phyloP scores from a whole-genome alignment of 1,140 invertebrate species.

The Heliconius himera region DNA sequence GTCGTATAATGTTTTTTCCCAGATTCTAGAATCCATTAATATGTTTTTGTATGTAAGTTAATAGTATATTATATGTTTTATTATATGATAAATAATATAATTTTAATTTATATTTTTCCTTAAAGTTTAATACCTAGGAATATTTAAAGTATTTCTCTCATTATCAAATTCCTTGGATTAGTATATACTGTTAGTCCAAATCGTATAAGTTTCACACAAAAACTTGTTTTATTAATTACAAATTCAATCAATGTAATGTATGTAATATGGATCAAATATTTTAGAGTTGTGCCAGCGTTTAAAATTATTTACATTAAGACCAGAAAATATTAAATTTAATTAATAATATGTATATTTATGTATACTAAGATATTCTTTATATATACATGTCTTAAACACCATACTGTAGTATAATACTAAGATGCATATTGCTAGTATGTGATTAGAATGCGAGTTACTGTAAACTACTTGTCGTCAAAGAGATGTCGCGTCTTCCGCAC shows the following conservation, averaged over 20 bases:
- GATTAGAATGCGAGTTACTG: neutral
- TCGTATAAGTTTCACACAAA: neutral
- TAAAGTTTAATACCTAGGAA: neutral
- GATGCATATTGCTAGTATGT: neutral
- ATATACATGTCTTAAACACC: neutral
- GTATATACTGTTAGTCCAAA: neutral
- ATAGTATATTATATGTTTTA: neutral
- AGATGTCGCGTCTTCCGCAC: slow-evolving; percentile 12
- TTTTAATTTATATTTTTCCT: neutral
- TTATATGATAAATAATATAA: neutral
- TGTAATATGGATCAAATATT: too few species aligned
- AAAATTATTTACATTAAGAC: neutral
- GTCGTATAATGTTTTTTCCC: neutral
- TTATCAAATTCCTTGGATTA: neutral
- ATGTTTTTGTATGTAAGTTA: neutral
- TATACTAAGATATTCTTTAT: neutral
- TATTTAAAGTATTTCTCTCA: neutral
- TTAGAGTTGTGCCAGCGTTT: too few species aligned
- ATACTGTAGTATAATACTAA: neutral
- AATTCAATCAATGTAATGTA: neutral
- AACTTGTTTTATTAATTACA: neutral
- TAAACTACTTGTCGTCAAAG: neutral
- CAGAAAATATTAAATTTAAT: neutral
- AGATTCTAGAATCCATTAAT: slow-evolving; percentile 2
- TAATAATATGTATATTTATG: neutral